Evolutionary conservation across 2,888 invertebrate genomes (phyloP), one percentile per base, ranked within the genome.

Genomic region (Dolichopus griseipennis): DNA sequence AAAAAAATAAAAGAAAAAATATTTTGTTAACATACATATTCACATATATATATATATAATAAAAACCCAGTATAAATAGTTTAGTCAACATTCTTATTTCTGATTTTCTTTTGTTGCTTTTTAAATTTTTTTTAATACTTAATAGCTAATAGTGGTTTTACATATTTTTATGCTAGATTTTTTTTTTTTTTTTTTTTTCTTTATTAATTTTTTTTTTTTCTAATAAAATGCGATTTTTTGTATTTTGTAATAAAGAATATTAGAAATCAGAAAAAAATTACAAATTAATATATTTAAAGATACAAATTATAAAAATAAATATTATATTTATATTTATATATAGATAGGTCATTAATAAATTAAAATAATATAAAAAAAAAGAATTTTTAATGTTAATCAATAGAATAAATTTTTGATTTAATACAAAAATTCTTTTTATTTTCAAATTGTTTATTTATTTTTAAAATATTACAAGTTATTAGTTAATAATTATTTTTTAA

Each of bases 1-100:
- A 27, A 27, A 4, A 27, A 27, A 27, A 27, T n/a, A n/a, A 27
- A 73, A 73, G 73, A 71, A 69, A 34, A 37, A 64, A 18, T 52
- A 15, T 52, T 18, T 18, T 52, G 18, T 52, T 52, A 1, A 52
- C 15, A 18, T 12, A 18, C 64, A 64, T 7, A n/a, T n/a, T n/a
- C 10, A 27, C 9, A 12, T 62, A 22, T 27, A 22, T 22, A 9
- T 62, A 62, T 62, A 21, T 10, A 62, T 62, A 27, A 27, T 27
- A 27, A 12, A 21, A 62, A n/a, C 52, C 1, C 3, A 41, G 15
- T 52, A 52, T 52, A 12, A 52, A 52, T 52, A 15, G 9, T 15
- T 27, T 41, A 15, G 9, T 41, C 15, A 12, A 41, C 41, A 6
- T 52, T 52, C 52, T 52, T 52, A 52, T 52, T 52, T 6, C 18